Percentiles rank a stretch among this genome's conserved stretches.
phyloP scores from a whole-genome alignment of 2,113 vertebrate genomes.

The Sinocyclocheilus anophthalmus region DNA sequence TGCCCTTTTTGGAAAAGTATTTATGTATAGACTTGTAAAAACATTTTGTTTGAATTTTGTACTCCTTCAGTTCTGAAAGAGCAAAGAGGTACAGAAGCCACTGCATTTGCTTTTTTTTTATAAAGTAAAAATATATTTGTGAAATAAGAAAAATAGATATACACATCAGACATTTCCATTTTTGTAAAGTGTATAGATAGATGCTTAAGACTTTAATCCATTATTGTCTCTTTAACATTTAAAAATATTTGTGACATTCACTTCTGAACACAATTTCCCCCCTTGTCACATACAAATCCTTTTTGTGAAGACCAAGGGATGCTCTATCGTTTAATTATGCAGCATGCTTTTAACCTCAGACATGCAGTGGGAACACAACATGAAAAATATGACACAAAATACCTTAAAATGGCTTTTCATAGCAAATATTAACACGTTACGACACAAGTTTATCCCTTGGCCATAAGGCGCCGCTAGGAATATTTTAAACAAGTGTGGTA shows the following conservation, averaged over 20 bases:
- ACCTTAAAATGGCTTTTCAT: neutral
- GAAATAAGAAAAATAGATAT: neutral
- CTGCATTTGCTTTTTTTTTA: neutral
- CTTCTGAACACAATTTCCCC: neutral
- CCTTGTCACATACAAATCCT: neutral
- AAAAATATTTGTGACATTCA: neutral
- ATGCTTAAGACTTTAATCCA: neutral
- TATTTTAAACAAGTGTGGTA: neutral
- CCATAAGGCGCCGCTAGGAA: neutral
- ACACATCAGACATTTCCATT: neutral
- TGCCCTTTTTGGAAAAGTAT: neutral
- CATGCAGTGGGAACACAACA: slow-evolving; percentile 37
- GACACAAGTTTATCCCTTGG: neutral
- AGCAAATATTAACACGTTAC: neutral
- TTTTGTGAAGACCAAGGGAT: slow-evolving; percentile 10
- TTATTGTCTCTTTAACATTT: neutral
- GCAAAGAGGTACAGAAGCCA: neutral
- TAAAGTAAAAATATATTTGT: neutral
- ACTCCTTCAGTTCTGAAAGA: neutral
- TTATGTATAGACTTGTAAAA: slow-evolving; percentile 2
- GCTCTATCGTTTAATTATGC: slow-evolving; percentile 48
- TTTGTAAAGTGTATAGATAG: neutral
- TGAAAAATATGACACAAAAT: neutral
- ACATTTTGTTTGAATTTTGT: neutral
- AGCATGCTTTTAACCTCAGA: slow-evolving; percentile 66